Evolutionary conservation across 2,888 invertebrate genomes (phyloP), one percentile per base, ranked within the genome.

Genomic region (Rhopalosiphum nymphaeae): DNA sequence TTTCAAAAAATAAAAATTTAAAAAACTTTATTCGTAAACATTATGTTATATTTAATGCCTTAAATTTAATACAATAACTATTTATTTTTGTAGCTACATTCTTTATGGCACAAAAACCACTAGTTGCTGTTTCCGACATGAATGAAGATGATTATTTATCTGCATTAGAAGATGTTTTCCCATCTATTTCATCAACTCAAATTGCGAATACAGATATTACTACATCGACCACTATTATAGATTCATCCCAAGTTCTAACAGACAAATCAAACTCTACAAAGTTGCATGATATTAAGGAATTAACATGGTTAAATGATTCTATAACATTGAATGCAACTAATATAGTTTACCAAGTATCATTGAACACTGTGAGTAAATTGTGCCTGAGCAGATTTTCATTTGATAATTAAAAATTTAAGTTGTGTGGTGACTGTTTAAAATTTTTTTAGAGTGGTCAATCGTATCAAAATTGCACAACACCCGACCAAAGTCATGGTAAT

Each of bases 391-490:
- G 42, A 56, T 0, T 29, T 5, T 61, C n/a, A 25, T 84, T 42
- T 29, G 11, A 53, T 26, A 67, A 29, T 78, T 46, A 36, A 13
- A 9, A 26, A 13, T 36, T 46, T 29, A 0, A 16, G 3, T 88
- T 87, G 67, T n/a, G 29, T 53, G 10, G 21, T 67, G 42, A 61
- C 13, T 4, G 4, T 61, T 61, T 13, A 13, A n/a, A 3, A 13
- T 61, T 29, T 89, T 13, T 93, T 90, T 86, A 93, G 93, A 93
- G 36, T 36, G 84, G 84, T 49, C 85, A 86, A 90, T 21, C 61
- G 26, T 93, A 90, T 86, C 93, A 93, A 86, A 93, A 90, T 49
- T 93, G 93, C 61, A 93, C 93, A 36, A 90, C 89, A 89, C 93
- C 89, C 0, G 57, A 89, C 25, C 42, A 89, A 56, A 56, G 46